Conservation (phyloP, 1,140 invertebrate genomes). For the Drosophila sturtevanti region DNA sequence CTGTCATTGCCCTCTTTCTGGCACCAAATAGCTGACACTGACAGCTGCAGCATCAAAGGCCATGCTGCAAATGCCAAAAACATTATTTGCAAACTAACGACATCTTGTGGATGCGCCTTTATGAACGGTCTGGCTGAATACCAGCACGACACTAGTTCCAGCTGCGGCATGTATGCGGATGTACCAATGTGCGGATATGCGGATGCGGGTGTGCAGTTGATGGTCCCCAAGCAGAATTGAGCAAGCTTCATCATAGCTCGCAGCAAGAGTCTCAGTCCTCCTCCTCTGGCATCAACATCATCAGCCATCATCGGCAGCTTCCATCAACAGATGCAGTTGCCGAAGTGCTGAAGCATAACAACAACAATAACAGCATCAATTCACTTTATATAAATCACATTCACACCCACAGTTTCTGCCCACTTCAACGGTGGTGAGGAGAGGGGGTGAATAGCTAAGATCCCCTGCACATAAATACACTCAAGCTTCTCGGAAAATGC, state of each 20-base stretch:
- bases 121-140: constrained; percentile 15
- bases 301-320: constrained; percentile 40
- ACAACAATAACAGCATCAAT: constrained; percentile 20
- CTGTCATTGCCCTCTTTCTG: not conserved
- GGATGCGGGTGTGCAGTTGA: constrained; percentile 16
- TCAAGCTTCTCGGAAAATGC: not conserved
- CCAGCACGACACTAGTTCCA: not conserved
- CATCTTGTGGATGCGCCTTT: constrained; percentile 47
- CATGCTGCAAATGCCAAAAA: constrained; percentile 27
- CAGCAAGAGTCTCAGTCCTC: not conserved
- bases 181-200: constrained; percentile 18
- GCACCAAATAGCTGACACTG: constrained; percentile 23
- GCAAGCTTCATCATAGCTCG: not conserved
- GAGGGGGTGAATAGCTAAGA: no score
- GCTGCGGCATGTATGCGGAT: constrained; percentile 5
- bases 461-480: not conserved
- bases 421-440: not conserved
- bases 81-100: constrained; percentile 52
- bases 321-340: constrained; percentile 24
- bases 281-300: constrained; percentile 21
- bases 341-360: constrained; percentile 26
- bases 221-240: not conserved
- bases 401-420: not conserved
- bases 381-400: constrained; percentile 30
- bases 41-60: constrained; percentile 44